Base-by-base conservation (phyloP, 2,797 vertebrate genomes). In the Microcaecilia unicolor region DNA sequence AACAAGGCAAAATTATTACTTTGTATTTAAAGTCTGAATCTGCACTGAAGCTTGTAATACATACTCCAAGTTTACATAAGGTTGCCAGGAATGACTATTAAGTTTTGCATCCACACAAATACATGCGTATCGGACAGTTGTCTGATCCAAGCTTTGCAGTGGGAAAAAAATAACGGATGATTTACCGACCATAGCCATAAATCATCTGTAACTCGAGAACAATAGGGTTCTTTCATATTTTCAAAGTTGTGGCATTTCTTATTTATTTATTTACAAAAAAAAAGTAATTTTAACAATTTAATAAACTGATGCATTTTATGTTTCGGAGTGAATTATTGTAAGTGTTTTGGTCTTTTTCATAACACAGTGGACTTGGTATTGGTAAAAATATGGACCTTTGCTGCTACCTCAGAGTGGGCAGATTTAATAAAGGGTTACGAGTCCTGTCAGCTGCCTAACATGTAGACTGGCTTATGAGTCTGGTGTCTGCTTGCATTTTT, bases 361-460 rank as follows among this genome's bases (percentile, higher is more conserved):
- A 84, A 78, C 57, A 75, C 73, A 77, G 61, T 73, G 74, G 81
- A 75, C 72, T 63, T 76, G 74, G 77, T 78, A 81, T 76, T 75
- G 76, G 74, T 75, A 75, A 77, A 78, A 76, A 80, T 80, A 74
- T 68, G 69, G 74, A 77, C 74, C 67, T 74, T 72, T 61, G 55
- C 72, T 77, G 75, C 58, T 33, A 44, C 74, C 60, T 61, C 75
- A 72, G 18, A 76, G 58, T 69, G 58, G 55, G 48, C 68, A 74
- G 74, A 84, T 81, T 74, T 81, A 81, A 84, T 85, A 83, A 83
- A 77, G 64, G 67, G 67, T 83, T 80, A 84, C 83, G 68, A 76
- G 74, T 50, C 57, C 75, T 81, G 83, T 72, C 83, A 84, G 76
- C 71, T 83, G 78, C 66, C 69, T 78, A 65, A 76, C 55, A 64